Evolutionary conservation across 2,888 invertebrate species (phyloP), one percentile per base, ranked within the genome.

Genomic region (Hemistola chrysoprasaria): DNA sequence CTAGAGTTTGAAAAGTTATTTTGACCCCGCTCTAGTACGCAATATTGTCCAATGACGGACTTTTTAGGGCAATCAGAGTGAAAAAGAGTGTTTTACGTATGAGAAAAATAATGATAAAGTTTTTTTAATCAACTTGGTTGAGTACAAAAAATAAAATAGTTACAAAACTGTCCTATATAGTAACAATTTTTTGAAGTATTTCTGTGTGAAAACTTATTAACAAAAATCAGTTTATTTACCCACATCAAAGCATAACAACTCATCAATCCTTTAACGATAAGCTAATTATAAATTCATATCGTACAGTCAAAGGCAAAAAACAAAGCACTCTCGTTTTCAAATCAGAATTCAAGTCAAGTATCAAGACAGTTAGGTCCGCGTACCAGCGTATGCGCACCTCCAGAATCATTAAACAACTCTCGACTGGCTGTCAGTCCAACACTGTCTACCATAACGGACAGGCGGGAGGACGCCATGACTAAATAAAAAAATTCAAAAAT

Each of bases 361-460:
- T 74, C 84, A 83, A 86, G 77, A 82, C 83, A 79, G 83, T 82
- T 81, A 78, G 71, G 70, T 69, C 78, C 65, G 62, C 67, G 66
- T 66, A 65, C 41, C 35, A 63, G 61, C 84, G 76, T 72, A 47
- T 43, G 69, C 81, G 85, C 85, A 76, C 72, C 69, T 65, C 47
- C 65, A 59, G 83, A 78, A 81, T 81, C 53, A 68, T 67, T 73
- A 80, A n/a, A 79, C 61, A 65, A 65, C 71, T 57, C 63, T 58
- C 50, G 58, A 74, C 78, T 82, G 54, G 56, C 65, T 64, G 67
- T 71, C 84, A 88, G 87, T 88, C 84, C 81, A 77, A 77, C 70
- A 78, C 80, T 78, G 86, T 84, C 86, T 80, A 64, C 75, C 78
- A 59, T 57, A 47, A 58, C 62, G 62, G 78, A 77, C 82, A 82